Base-by-base conservation (phyloP, 2,888 invertebrate species). In the Cataglyphis altisquamis region DNA sequence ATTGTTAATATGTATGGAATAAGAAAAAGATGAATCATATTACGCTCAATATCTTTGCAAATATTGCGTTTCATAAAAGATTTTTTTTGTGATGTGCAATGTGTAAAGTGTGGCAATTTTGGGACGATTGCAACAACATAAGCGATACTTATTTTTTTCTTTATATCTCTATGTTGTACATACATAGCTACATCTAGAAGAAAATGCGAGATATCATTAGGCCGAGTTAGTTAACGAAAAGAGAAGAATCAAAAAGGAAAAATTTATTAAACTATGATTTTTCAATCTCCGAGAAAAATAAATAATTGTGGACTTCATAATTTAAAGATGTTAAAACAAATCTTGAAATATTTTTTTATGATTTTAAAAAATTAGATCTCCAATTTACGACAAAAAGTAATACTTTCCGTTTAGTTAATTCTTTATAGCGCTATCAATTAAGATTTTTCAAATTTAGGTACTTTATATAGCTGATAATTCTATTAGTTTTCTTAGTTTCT, bases 1-100 rank as follows among this genome's bases (percentile, higher is more conserved):
- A 75, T 84, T 88, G 87, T 90, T 87, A 90, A 90, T 90, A 89
- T 84, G 83, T 85, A 86, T 82, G 77, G 77, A 74, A 52, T 52
- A 88, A 85, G 72, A 74, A 73, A 62, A 84, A 84, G 74, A 48
- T 32, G 32, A 62, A 48, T 60, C 36, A 72, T 80, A 78, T 12
- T 36, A n/a, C 41, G 21, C n/a, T 67, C 67, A 41, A 57, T 52
- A 77, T 39, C 6, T 55, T 39, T 67, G 41, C 67, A 41, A 77
- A 6, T 77, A 29, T 67, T 39, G 41, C 25, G 10, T 41, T 12
- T 29, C 55, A 39, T 67, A 67, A 67, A 67, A 29, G 10, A 0
- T 6, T 15, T 3, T 21, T 67, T 77, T 57, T 67, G 55, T 41
- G 64, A n/a, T n/a, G 9, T 55, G 9, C 52, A n/a, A 21, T 21